phyloP scores from a whole-genome alignment of 2,113 vertebrate genomes.

The Tamias sibiricus region DNA sequence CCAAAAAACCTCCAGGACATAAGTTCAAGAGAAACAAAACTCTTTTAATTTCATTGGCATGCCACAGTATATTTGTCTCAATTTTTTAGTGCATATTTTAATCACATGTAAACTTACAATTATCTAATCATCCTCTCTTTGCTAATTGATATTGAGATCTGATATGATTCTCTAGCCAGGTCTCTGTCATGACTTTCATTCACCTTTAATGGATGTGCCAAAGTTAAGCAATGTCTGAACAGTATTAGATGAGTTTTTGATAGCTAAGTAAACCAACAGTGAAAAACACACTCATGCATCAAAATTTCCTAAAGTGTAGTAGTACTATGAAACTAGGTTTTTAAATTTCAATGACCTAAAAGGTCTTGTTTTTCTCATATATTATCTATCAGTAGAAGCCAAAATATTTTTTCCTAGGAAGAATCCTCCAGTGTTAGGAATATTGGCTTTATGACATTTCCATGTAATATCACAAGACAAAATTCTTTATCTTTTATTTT shows the following conservation, averaged over 20 bases:
- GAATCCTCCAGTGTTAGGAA: background rate
- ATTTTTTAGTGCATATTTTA: background rate
- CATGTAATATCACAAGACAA: background rate
- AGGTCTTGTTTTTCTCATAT: background rate
- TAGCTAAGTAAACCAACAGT: background rate
- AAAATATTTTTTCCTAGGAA: slow-evolving; percentile 8
- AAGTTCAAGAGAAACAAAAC: background rate
- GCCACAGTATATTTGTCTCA: background rate
- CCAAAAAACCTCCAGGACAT: background rate
- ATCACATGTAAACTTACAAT: background rate
- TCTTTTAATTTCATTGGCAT: background rate
- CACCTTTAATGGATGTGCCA: background rate
- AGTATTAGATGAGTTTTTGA: background rate
- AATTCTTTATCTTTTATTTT: slow-evolving; percentile 23
- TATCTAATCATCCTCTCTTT: background rate
- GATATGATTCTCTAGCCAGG: background rate
- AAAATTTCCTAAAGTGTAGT: background rate
- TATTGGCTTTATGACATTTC: background rate
- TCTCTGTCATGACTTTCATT: background rate
- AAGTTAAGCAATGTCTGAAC: background rate
- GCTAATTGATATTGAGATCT: slow-evolving; percentile 10
- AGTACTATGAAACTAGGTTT: background rate
- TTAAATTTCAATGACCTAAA: background rate
- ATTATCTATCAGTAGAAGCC: background rate
- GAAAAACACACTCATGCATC: background rate